phyloP scores from a whole-genome alignment of 1,140 invertebrate species.

The Drosophila ficusphila region DNA sequence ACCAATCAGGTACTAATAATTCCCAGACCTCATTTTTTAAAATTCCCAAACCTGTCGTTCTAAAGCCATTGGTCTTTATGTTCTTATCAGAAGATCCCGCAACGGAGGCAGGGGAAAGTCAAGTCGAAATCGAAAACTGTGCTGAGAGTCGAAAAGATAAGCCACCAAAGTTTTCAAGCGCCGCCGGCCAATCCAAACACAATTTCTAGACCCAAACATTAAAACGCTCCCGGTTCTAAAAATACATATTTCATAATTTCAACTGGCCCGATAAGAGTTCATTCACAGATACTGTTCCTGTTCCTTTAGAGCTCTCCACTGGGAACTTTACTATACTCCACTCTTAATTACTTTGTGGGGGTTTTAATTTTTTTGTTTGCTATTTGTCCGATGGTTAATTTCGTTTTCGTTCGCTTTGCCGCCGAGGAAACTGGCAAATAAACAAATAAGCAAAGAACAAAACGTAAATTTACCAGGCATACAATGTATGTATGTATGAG shows the following conservation, averaged over 20 bases:
- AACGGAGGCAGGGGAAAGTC: background rate
- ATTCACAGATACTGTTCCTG: conserved; percentile 61
- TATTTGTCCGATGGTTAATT: conserved; percentile 65
- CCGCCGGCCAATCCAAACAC: conserved; percentile 14
- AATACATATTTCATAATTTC: conserved; percentile 68
- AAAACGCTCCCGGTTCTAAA: conserved; percentile 4
- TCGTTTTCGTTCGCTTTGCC: conserved; percentile 59
- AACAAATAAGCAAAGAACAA: conserved; percentile 74
- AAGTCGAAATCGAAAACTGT: conserved; percentile 45
- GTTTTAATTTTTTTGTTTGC: conserved; percentile 38
- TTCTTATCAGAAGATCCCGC: conserved; percentile 25
- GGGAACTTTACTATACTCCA: background rate
- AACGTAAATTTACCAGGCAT: conserved; percentile 60
- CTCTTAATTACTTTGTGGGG: conserved; percentile 34
- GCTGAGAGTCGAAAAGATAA: conserved; percentile 54
- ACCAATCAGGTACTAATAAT: no score
- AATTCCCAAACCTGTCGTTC: no score
- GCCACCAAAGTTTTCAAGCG: conserved; percentile 22
- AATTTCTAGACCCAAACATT: conserved; percentile 21
- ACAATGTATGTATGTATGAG: conserved; percentile 18
- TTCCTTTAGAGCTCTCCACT: background rate
- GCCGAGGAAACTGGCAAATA: conserved; percentile 70
- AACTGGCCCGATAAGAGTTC: conserved; percentile 70
- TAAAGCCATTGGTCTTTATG: no score
- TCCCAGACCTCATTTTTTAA: no score